Conservation (phyloP, 30 jellyfish, hydroid and myxozoan species). For the Rhopilema esculentum region DNA sequence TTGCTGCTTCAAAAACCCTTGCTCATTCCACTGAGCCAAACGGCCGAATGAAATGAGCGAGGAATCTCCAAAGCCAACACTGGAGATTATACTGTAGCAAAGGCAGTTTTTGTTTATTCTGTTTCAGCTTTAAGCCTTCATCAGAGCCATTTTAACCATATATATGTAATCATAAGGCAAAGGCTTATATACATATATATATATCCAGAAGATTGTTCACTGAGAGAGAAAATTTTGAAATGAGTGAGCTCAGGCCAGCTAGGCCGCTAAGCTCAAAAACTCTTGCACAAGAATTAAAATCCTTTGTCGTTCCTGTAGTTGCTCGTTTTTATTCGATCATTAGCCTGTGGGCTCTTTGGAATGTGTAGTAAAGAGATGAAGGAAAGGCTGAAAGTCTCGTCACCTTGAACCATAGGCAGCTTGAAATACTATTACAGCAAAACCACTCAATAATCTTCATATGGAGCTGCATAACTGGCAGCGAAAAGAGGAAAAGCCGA, state of each 20-base stretch:
- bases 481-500: background rate
- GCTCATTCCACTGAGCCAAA: too few species aligned
- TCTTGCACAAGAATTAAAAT: background rate
- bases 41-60: too few species aligned
- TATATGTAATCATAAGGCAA: too few species aligned
- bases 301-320: conserved; percentile 17
- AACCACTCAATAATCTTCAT: background rate
- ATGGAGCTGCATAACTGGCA: conserved; percentile 15
- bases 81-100: too few species aligned
- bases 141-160: too few species aligned
- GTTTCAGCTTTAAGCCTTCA: too few species aligned
- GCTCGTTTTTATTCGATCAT: background rate
- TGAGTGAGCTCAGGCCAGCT: conserved; percentile 21
- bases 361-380: background rate
- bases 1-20: too few species aligned
- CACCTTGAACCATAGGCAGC: conserved; percentile 5
- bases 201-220: conserved; percentile 6
- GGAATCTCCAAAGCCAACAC: too few species aligned
- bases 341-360: conserved; percentile 7
- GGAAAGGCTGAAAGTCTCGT: conserved; percentile 5
- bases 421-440: background rate
- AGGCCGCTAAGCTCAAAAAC: conserved; percentile 30
- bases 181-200: background rate
- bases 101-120: too few species aligned
- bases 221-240: background rate